Evolutionary conservation across 1,140 invertebrate species (phyloP), one percentile per base, ranked within the genome.

Genomic region (Halesus radiatus): DNA sequence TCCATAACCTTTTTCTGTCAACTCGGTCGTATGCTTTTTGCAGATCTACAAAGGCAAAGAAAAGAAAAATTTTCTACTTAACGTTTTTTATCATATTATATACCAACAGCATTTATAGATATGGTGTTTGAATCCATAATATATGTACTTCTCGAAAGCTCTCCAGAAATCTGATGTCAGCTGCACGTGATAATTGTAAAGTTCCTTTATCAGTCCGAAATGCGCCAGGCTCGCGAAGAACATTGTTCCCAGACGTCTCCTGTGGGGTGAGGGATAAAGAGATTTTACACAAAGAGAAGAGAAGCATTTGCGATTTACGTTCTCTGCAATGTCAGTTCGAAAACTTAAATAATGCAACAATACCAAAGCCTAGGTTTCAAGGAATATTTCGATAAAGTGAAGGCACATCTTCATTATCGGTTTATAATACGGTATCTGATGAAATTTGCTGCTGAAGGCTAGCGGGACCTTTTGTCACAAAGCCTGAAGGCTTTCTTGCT

Each of bases 291-390:
- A 60, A 60, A 60, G 56, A 20, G 23, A 60, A 20, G 23, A 20
- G 56, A 60, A 20, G 56, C 37, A 20, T 22, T 23, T 60, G 56
- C 56, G 23, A 60, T 60, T 60, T 23, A 60, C 56, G 23, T 60
- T 18, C 56, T 23, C 23, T 20, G 56, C 56, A 23, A 60, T 60
- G 56, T 60, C 56, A 45, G 37, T 10, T 45, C 8, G 18, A 16
- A 60, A 60, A 60, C 18, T 60, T 60, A 20, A 60, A 60, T 60
- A 60, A 60, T 60, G 56, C 56, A 60, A 20, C 20, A n/a, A n/a
- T n/a, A 22, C 56, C n/a, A 3, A 60, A 60, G 20, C 56, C 56
- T 7, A 60, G 1, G 3, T 10, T 60, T 8, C 56, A 60, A 60
- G 1, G 18, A 60, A 60, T 20, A 7, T 8, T 0, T 0, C 56